phyloP scores from a whole-genome alignment of 92 coral and sea anemone species.

The Phymanthus crucifer region DNA sequence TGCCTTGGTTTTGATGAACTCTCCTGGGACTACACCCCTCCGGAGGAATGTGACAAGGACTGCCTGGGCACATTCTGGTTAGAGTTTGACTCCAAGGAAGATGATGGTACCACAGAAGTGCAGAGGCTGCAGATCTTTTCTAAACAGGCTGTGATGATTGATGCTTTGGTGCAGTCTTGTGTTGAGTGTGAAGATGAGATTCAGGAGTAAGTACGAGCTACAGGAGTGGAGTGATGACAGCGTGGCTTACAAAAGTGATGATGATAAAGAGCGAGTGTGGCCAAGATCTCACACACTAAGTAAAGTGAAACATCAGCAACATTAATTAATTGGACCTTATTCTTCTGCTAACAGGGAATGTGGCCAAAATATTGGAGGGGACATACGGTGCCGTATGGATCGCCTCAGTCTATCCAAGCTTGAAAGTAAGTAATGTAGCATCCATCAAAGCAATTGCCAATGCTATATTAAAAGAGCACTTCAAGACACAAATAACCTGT shows the following conservation, averaged over 20 bases:
- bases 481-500: neutral
- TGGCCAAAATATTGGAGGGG: slow-evolving; percentile 47
- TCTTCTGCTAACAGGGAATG: slow-evolving; percentile 32
- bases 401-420: slow-evolving; percentile 93
- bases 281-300: too few species aligned
- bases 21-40: slow-evolving; percentile 94
- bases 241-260: neutral
- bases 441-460: neutral
- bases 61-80: slow-evolving; percentile 94
- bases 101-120: slow-evolving; percentile 51
- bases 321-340: neutral
- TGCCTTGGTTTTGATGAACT: slow-evolving; percentile 90
- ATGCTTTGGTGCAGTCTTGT: slow-evolving; percentile 97
- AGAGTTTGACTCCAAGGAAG: slow-evolving; percentile 83
- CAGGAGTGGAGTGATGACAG: slow-evolving; percentile 12
- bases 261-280: neutral
- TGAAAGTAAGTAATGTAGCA: slow-evolving; percentile 57
- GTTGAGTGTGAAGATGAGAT: slow-evolving; percentile 62
- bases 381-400: slow-evolving; percentile 89
- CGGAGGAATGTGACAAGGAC: slow-evolving; percentile 68
- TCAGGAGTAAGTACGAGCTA: slow-evolving; percentile 12
- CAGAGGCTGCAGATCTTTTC: slow-evolving; percentile 93
- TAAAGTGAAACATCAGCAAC: too few species aligned
- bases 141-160: slow-evolving; percentile 98
- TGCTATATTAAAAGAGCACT: neutral